phyloP scores from a whole-genome alignment of 2,797 vertebrate genomes.

The Lepus oiostolus region DNA sequence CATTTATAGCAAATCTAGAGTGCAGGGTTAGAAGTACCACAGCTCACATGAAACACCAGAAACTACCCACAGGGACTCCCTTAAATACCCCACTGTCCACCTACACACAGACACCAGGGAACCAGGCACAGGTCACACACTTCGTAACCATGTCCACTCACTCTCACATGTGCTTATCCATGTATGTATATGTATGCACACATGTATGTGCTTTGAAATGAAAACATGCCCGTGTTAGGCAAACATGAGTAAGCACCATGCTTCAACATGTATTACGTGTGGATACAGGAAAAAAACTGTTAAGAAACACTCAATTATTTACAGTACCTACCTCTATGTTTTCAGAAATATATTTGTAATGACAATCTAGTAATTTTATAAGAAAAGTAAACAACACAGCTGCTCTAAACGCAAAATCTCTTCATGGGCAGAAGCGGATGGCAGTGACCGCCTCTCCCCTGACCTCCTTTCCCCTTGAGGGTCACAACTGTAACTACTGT shows the following conservation, averaged over 20 bases:
- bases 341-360: neutral
- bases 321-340: neutral
- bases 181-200: rapidly evolving
- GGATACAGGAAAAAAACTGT: neutral
- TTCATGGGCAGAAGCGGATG: neutral
- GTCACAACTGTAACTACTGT: rapidly evolving
- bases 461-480: neutral
- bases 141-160: neutral
- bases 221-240: neutral
- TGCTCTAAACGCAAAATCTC: neutral
- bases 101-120: too few relatives aligned
- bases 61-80: rapidly evolving
- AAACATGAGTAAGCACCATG: neutral
- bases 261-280: neutral
- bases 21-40: rapidly evolving
- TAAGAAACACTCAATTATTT: neutral
- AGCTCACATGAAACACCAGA: neutral
- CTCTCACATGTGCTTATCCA: too few relatives aligned
- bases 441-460: neutral
- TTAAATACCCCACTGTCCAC: neutral
- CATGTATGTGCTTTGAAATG: neutral
- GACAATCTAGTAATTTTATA: neutral
- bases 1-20: neutral
- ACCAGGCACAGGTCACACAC: rapidly evolving
- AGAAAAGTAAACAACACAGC: neutral